A percentile compares a stretch with the other conserved stretches of the same genome.
These are phyloP conservation scores for Euphysa ruthae DNA, from an alignment of 30 jellyfish, hydroid and myxozoan species.

Conservation along the genomic window DNA sequence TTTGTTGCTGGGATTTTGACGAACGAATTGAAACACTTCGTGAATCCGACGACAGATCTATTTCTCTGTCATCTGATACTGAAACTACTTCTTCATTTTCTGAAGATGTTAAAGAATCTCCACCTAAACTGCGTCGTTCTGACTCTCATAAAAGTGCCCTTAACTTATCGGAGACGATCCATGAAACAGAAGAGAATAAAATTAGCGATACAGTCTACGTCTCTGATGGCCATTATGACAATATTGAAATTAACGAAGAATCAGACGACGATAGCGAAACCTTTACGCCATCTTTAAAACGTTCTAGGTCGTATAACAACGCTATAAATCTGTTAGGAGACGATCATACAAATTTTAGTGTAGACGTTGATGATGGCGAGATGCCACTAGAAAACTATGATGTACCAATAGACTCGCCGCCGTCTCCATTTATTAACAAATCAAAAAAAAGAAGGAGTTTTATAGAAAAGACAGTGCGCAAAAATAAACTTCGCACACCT, in stretches of 20 bases:
- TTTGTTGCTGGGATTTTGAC: slow-evolving; percentile 35
- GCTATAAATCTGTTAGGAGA: slow-evolving; percentile 3
- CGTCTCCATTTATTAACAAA: too few relatives aligned
- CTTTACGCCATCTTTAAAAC: not conserved
- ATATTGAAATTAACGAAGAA: not conserved
- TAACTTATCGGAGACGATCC: not conserved
- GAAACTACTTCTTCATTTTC: not conserved
- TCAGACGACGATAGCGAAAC: slow-evolving; percentile 1
- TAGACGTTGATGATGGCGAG: not conserved
- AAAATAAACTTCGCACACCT: not conserved
- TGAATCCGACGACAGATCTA: not conserved
- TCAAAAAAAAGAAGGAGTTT: not conserved
- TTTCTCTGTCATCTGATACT: not conserved
- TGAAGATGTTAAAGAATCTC: not conserved
- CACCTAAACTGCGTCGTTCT: not conserved
- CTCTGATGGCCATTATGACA: too few relatives aligned
- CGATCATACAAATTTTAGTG: not conserved
- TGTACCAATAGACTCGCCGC: not conserved
- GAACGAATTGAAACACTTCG: not conserved
- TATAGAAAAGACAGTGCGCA: not conserved
- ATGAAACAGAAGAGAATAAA: not conserved
- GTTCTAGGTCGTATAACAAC: slow-evolving; percentile 9
- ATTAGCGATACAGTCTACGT: too few relatives aligned
- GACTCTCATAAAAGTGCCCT: not conserved
- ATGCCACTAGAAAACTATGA: too few relatives aligned